A percentile compares a stretch with the other conserved stretches of the same genome.
Evolutionary conservation across 2,797 vertebrate genomes (phyloP).

Genomic region (Neosilurus hyrtlii): DNA sequence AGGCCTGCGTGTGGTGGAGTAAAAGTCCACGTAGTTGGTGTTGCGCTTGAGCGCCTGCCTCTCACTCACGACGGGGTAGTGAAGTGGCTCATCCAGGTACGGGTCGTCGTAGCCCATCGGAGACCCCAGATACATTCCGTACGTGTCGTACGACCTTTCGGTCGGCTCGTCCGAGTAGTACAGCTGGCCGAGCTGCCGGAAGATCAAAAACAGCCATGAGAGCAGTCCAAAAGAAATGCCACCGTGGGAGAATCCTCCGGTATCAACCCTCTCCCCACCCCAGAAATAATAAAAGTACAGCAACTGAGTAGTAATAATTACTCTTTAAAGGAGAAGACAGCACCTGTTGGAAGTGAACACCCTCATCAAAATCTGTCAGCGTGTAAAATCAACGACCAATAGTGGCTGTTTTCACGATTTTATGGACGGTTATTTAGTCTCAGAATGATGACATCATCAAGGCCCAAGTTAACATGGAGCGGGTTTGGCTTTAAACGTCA

Average conservation of each 20-base stretch:
- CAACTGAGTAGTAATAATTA: no score
- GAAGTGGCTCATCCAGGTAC: constrained; percentile 86
- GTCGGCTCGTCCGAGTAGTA: constrained; percentile 88
- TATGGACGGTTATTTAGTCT: no score
- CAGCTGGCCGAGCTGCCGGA: constrained; percentile 82
- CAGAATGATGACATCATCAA: no score
- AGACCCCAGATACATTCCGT: constrained; percentile 90
- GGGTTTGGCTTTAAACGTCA: no score
- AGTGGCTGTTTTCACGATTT: no score
- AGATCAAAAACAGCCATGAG: background rate
- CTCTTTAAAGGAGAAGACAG: no score
- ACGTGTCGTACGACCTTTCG: constrained; percentile 89
- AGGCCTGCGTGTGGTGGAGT: constrained; percentile 90
- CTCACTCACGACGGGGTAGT: constrained; percentile 79
- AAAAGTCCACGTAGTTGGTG: constrained; percentile 98
- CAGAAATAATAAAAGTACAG: no score
- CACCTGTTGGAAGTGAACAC: no score
- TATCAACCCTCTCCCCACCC: no score
- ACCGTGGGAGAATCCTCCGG: background rate
- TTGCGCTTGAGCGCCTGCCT: constrained; percentile 86
- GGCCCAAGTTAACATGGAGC: no score
- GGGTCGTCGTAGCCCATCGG: constrained; percentile 90
- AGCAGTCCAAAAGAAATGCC: background rate
- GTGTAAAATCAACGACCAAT: no score
- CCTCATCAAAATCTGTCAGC: no score